Base-by-base conservation (phyloP, 2,888 invertebrate species). In the Megastigmus dorsalis region DNA sequence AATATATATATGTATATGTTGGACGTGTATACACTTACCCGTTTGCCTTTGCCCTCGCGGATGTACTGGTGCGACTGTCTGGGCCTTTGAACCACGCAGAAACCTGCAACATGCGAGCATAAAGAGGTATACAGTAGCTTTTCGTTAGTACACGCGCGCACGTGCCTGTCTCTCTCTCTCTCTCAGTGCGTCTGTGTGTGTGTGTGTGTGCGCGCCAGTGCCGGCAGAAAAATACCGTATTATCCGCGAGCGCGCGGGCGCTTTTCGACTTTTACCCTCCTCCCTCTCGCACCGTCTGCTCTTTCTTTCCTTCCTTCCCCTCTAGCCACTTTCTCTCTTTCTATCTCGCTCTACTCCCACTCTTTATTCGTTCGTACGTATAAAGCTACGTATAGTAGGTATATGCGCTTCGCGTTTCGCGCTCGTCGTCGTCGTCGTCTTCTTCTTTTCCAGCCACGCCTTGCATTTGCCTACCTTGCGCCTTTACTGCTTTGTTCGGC, bases 31-130 rank as follows among this genome's bases (percentile, higher is more conserved):
- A n/a, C 75, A 89, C 92, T 92, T 89, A 96, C 96, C 90, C 96
- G 90, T 88, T 94, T 94, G 79, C 95, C 95, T 82, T 94, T 94
- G 60, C 95, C 95, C 90, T 95, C 95, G 81, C 93, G 92, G 82
- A 96, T 95, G 81, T 93, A 93, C 88, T 96, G 95, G 87, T 95
- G 94, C 78, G 93, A 93, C 83, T 94, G 94, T 84, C 94, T 93
- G 45, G 95, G 93, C 80, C 95, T 93, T 89, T 95, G 95, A 60
- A 95, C 94, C 66, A 95, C 93, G 86, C 96, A 96, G 84, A 93
- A 95, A 86, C 91, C 94, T 94, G 86, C 50, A 90, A 90, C 55
- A 72, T 63, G 60, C 45, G 36, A 70, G n/a, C n/a, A 74, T 70
- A 74, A 72, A 77, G 43, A 57, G n/a, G 6, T 10, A n/a, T n/a